phyloP scores from a whole-genome alignment of 2,113 vertebrate species.

The Gopherus flavomarginatus region DNA sequence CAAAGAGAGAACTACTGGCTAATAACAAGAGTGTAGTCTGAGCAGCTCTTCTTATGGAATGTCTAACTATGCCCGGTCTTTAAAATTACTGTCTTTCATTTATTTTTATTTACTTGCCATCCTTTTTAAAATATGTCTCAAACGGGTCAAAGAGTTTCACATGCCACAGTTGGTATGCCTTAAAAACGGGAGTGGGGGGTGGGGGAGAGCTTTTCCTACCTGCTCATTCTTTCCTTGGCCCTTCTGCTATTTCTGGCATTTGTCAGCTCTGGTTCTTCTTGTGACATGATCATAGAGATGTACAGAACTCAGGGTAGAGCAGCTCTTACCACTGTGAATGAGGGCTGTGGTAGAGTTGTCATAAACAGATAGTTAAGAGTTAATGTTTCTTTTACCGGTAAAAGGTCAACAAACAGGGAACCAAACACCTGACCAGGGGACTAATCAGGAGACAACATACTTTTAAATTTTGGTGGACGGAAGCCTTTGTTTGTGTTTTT shows the following conservation, averaged over 20 bases:
- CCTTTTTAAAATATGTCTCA: neutral
- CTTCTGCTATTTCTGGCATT: neutral
- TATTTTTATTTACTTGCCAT: neutral
- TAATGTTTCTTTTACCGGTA: too few relatives aligned
- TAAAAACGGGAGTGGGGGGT: neutral
- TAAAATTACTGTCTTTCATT: neutral
- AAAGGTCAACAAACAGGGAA: too few relatives aligned
- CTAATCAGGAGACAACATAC: too few relatives aligned
- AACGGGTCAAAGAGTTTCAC: accelerated
- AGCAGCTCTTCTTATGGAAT: neutral
- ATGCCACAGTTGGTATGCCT: neutral
- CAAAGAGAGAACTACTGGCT: neutral
- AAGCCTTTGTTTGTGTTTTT: too few relatives aligned
- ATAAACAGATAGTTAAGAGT: too few relatives aligned
- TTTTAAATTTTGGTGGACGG: too few relatives aligned
- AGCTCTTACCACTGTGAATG: neutral
- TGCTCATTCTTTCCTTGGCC: neutral
- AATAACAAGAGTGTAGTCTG: neutral
- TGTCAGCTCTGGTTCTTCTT: neutral
- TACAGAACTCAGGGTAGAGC: accelerated
- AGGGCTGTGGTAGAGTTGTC: neutral
- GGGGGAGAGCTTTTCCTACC: neutral
- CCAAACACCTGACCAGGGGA: too few relatives aligned
- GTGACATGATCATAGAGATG: accelerated
- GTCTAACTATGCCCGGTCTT: neutral